Base-by-base conservation (phyloP, 1,140 invertebrate species). In the Sycophila sp. region DNA sequence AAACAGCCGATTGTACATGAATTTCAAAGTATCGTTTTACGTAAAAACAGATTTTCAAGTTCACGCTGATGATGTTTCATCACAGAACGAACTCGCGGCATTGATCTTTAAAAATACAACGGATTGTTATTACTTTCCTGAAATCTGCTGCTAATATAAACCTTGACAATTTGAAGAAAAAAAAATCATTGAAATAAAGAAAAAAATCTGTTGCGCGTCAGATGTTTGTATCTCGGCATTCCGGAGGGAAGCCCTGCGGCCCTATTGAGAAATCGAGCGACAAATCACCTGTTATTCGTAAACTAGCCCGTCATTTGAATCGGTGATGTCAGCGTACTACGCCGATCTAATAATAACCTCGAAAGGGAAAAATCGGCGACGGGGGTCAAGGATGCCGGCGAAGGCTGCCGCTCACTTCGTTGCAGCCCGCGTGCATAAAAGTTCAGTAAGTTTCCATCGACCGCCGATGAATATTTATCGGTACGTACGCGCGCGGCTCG, bases 391-490 rank as follows among this genome's bases (percentile, higher is more conserved):
- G 65, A 26, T 49, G 38, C 19, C 7, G 51, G 11, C 30, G 40
- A 45, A 68, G 40, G 65, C 17, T 11, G 38, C 34, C 51, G 34
- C 32, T 55, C 62, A 65, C 62, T 65, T 65, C 17, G 45, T n/a
- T n/a, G n/a, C n/a, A 22, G 36, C n/a, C 11, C 19, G 28, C 62
- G 22, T 28, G 28, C 17, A 15, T 40, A 13, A 42, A 67, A 42
- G 38, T 26, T 22, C 45, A 53, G 22, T 53, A 55, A 66, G 42
- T 51, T 40, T 55, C 32, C 63, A 28, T 53, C 45, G n/a, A 51
- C 38, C 60, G n/a, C 13, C 19, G 40, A 73, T 73, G 73, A 75
- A 73, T 78, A 74, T 76, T 77, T 76, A 65, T 77, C 64, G 75
- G 77, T 76, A 7, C 13, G 24, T 15, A 28, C 15, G 78, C 77